Percentiles rank a stretch among this genome's conserved stretches.
phyloP scores from a whole-genome alignment of 2,113 vertebrate species.

The Abramis brama region DNA sequence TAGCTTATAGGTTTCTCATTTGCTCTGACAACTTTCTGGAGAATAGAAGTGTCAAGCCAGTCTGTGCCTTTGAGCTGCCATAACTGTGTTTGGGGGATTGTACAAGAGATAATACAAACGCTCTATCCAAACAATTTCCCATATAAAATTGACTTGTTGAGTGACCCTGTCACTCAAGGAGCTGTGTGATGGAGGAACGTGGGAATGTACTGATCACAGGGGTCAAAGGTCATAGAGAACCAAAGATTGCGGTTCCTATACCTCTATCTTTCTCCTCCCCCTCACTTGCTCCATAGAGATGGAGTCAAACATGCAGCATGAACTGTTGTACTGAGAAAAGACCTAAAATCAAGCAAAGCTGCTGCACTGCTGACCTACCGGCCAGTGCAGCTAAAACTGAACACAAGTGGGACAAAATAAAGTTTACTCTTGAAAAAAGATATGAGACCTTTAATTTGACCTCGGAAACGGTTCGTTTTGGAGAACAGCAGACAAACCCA shows the following conservation, averaged over 20 bases:
- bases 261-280: slow-evolving; percentile 5
- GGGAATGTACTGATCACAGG: not conserved
- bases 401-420: slow-evolving; percentile 10
- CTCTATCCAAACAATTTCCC: slow-evolving; percentile 3
- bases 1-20: slow-evolving; percentile 26
- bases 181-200: not conserved
- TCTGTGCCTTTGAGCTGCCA: slow-evolving; percentile 26
- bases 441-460: not conserved
- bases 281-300: not conserved
- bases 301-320: slow-evolving; percentile 25
- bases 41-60: not conserved
- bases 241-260: slow-evolving; percentile 4
- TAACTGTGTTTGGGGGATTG: not conserved
- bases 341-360: slow-evolving; percentile 4
- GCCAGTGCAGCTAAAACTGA: not conserved
- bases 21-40: slow-evolving; percentile 20
- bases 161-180: not conserved
- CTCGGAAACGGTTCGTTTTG: not conserved
- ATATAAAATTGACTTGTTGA: not conserved
- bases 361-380: not conserved
- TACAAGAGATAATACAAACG: not conserved
- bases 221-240: slow-evolving; percentile 3
- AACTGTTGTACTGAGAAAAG: not conserved
- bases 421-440: slow-evolving; percentile 3
- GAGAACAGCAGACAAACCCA: slow-evolving; percentile 15